phyloP scores from a whole-genome alignment of 2,113 vertebrate genomes.

The Eptatretus burgeri region DNA sequence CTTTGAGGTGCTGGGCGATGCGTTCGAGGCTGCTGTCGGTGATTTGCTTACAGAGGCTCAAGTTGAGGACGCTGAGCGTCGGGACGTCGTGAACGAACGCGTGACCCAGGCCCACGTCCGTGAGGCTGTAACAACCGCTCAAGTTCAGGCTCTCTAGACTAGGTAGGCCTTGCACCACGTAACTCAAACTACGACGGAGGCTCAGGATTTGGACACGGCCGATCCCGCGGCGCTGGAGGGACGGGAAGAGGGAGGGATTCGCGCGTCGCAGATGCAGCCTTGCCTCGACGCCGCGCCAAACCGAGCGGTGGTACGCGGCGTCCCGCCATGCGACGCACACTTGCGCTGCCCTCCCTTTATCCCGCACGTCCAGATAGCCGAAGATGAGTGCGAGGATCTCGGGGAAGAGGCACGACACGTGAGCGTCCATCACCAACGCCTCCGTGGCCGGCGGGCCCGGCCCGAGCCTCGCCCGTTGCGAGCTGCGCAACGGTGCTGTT shows the following conservation, averaged over 20 bases:
- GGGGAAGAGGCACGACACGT: constrained; percentile 84
- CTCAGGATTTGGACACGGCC: constrained; percentile 65
- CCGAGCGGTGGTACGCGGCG: constrained; percentile 92
- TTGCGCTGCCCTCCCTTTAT: constrained; percentile 87
- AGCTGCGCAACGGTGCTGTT: too few relatives aligned
- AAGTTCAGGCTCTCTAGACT: constrained; percentile 93
- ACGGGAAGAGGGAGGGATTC: constrained; percentile 94
- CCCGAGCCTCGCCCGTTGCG: too few relatives aligned
- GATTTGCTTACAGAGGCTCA: constrained; percentile 93
- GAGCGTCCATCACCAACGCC: constrained; percentile 38
- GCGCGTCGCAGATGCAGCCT: constrained; percentile 85
- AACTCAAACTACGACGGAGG: constrained; percentile 75
- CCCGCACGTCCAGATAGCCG: constrained; percentile 81
- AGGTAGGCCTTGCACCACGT: constrained; percentile 94
- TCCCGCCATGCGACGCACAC: constrained; percentile 84
- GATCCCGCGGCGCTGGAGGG: constrained; percentile 72
- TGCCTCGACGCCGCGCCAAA: constrained; percentile 87
- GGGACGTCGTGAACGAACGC: constrained; percentile 92
- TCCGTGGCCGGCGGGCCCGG: too few relatives aligned
- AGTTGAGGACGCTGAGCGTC: constrained; percentile 66
- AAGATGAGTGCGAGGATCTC: constrained; percentile 97
- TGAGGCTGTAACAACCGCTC: constrained; percentile 95
- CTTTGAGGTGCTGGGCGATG: constrained; percentile 87
- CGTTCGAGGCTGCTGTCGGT: constrained; percentile 88
- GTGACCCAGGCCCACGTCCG: constrained; percentile 88